phyloP scores from a whole-genome alignment of 1,140 invertebrate genomes.

The Tetramorium alpestre region DNA sequence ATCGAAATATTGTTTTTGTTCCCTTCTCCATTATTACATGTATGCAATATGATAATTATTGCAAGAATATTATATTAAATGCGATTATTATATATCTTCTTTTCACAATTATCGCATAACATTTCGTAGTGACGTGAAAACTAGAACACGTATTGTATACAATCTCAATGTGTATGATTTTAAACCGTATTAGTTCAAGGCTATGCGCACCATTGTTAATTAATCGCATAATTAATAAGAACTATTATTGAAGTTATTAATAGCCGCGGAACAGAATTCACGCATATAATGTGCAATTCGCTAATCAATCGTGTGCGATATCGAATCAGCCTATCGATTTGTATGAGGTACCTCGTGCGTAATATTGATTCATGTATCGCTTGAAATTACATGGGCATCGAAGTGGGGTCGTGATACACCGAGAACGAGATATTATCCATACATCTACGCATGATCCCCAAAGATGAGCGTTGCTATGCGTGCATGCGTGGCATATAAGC shows the following conservation, averaged over 20 bases:
- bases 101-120: background rate
- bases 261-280: background rate
- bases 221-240: constrained; percentile 41
- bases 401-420: constrained; percentile 7
- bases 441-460: background rate
- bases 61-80: background rate
- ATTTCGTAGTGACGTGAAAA: background rate
- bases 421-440: constrained; percentile 35
- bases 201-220: background rate
- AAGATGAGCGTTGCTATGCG: background rate
- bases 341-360: background rate
- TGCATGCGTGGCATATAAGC: background rate
- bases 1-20: background rate
- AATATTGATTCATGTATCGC: constrained; percentile 46
- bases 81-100: background rate
- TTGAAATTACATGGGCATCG: constrained; percentile 32
- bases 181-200: background rate
- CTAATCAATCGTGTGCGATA: background rate
- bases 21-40: background rate
- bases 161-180: background rate
- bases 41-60: background rate
- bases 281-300: background rate
- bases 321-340: constrained; percentile 20
- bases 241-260: constrained; percentile 23
- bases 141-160: background rate